Base-by-base conservation (phyloP, 2,113 vertebrate genomes). In the Anarhynchus alexandrinus region DNA sequence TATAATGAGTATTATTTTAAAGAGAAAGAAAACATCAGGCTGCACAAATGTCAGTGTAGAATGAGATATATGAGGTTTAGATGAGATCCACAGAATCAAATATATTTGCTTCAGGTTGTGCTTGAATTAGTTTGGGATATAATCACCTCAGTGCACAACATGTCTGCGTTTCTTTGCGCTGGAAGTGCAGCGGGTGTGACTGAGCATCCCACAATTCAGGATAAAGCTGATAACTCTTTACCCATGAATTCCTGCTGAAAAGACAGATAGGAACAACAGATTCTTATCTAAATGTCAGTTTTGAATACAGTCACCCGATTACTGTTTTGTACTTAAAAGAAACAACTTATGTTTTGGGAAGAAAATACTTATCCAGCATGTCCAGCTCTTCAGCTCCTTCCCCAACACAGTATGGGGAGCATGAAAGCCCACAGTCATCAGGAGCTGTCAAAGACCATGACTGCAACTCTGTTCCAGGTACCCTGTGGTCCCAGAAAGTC, bases 11-110 rank as follows among this genome's bases (percentile, higher is more conserved):
- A 86, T 67, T 92, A 91, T 85, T 86, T 92, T 73, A 82, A 92
- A 88, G n/a, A 92, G 36, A 83, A 87, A 73, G 36, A 72, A 80
- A 95, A 77, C 36, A 96, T 92, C 38, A 90, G 21, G 17, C 43
- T 10, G 4, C 57, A 88, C 69, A 90, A 91, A 85, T 71, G 64
- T 70, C 82, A 83, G 34, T 21, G 64, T 67, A 71, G 45, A 95
- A 94, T 54, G n/a, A 94, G 58, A 96, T 88, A 62, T 7, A 72
- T 54, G 74, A 77, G 55, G 13, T 73, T 96, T 85, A 91, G 76
- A 85, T 81, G 78, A 61, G 38, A 92, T 55, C 40, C 29, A 34
- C 10, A 79, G 30, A 85, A 90, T 25, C 27, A 88, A 66, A 79
- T 62, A 43, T 36, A 51, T 45, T 72, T 95, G 3, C 81, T 91